Conservation (phyloP, 2,113 vertebrate genomes). For the Hyperopisus bebe region DNA sequence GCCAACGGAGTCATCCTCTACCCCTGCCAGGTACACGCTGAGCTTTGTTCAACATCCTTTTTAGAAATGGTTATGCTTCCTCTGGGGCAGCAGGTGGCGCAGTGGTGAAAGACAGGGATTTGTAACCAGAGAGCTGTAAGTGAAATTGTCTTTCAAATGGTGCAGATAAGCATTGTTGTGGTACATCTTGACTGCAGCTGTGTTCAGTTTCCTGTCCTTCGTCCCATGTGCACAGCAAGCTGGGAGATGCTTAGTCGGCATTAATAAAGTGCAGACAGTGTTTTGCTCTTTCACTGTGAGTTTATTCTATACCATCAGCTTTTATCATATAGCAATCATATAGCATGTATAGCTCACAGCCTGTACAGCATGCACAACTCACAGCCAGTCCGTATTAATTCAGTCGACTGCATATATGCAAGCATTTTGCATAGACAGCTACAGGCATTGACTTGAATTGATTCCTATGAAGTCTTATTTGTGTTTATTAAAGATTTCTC, state of each 20-base stretch:
- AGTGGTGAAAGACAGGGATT: neutral
- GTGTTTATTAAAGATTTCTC: neutral
- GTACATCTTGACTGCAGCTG: neutral
- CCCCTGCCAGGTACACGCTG: slow-evolving; percentile 70
- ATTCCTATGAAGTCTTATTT: neutral
- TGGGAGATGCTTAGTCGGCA: neutral
- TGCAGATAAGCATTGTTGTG: neutral
- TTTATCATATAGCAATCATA: neutral
- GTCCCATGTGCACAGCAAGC: neutral
- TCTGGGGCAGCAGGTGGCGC: neutral
- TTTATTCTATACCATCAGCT: neutral
- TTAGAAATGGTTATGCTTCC: neutral
- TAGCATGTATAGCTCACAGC: neutral
- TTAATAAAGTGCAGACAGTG: neutral
- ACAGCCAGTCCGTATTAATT: neutral
- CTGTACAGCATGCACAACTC: neutral
- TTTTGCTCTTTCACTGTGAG: neutral
- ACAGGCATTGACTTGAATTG: neutral
- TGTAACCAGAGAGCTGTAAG: neutral
- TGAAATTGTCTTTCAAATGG: neutral
- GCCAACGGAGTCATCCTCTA: slow-evolving; percentile 72
- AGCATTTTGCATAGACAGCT: neutral
- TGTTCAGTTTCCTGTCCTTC: neutral
- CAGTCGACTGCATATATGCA: neutral
- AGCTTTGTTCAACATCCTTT: slow-evolving; percentile 28